phyloP scores from a whole-genome alignment of 2,888 invertebrate genomes.

The Drosophila kambysellisi region DNA sequence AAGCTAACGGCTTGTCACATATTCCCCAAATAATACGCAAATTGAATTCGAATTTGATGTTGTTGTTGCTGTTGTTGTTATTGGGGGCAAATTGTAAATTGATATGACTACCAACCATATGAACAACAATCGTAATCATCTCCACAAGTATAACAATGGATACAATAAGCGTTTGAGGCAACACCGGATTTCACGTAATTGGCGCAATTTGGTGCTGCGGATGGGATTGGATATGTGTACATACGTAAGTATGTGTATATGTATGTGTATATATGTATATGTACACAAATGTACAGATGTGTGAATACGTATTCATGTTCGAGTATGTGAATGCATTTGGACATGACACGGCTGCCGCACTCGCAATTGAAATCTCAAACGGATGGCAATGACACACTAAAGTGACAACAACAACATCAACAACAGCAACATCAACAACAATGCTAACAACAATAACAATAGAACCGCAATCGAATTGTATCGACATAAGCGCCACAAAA shows the following conservation, averaged over 20 bases:
- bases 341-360: constrained; percentile 50
- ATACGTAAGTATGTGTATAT: background rate
- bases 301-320: constrained; percentile 7
- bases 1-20: constrained; percentile 69
- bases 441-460: constrained; percentile 56
- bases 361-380: constrained; percentile 71
- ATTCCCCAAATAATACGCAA: constrained; percentile 63
- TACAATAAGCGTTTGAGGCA: constrained; percentile 49
- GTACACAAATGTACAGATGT: background rate
- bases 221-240: constrained; percentile 31
- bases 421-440: constrained; percentile 20
- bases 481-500: constrained; percentile 52
- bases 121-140: constrained; percentile 65
- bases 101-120: constrained; percentile 64
- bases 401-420: constrained; percentile 56
- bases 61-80: constrained; percentile 22
- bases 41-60: constrained; percentile 62
- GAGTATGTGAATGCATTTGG: constrained; percentile 52
- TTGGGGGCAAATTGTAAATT: constrained; percentile 62
- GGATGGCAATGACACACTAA: constrained; percentile 77
- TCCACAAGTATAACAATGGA: constrained; percentile 37
- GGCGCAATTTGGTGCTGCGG: constrained; percentile 63
- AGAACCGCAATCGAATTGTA: constrained; percentile 67
- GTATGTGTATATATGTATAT: background rate
- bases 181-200: constrained; percentile 68